phyloP scores from a whole-genome alignment of 2,113 vertebrate genomes.

The Rousettus leschenaultii region DNA sequence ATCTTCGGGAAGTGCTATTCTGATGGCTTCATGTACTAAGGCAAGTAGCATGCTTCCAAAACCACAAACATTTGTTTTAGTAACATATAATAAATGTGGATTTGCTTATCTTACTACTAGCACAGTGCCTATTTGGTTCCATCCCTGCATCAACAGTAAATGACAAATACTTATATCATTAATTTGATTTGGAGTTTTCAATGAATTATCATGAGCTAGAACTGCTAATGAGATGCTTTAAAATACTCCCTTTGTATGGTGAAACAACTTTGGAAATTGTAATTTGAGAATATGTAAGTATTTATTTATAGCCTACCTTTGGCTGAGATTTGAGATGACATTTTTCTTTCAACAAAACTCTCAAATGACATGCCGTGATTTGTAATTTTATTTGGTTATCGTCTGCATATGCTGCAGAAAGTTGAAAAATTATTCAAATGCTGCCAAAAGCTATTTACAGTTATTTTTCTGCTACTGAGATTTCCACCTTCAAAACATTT shows the following conservation, averaged over 20 bases:
- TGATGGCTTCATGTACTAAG: background rate
- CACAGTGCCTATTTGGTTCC: background rate
- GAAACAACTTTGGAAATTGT: constrained; percentile 36
- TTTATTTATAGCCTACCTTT: constrained; percentile 63
- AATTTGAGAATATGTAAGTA: background rate
- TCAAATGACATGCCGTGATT: constrained; percentile 44
- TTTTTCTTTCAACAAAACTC: constrained; percentile 58
- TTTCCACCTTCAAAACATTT: constrained; percentile 40
- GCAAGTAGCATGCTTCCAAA: background rate
- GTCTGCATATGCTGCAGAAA: constrained; percentile 53
- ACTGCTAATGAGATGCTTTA: constrained; percentile 39
- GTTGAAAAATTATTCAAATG: constrained; percentile 62
- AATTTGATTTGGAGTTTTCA: constrained; percentile 8
- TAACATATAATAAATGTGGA: background rate
- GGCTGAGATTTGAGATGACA: constrained; percentile 46
- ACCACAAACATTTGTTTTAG: background rate
- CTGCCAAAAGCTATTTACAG: constrained; percentile 58
- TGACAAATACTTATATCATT: background rate
- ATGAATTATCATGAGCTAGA: background rate
- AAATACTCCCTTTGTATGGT: background rate
- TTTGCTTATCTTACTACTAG: background rate
- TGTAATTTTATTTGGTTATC: constrained; percentile 64
- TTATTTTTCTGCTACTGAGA: constrained; percentile 41
- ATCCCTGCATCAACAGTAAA: background rate
- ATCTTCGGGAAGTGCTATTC: background rate